Conservation (phyloP, 2,113 vertebrate species). For the Thamnophis sirtalis region DNA sequence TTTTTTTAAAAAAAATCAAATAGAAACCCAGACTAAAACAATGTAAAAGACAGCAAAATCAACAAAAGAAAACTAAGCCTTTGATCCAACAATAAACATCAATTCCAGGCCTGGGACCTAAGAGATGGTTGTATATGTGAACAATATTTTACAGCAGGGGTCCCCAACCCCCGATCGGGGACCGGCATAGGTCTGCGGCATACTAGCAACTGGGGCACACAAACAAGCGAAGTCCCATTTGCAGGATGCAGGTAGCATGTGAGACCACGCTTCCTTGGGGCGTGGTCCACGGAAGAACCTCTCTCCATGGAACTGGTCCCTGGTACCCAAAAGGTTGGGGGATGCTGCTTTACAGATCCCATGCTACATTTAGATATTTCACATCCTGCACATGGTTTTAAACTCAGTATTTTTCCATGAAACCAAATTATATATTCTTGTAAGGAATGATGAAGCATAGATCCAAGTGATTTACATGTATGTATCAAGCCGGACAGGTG, state of each 20-base stretch:
- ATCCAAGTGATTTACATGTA: background rate
- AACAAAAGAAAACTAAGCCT: background rate
- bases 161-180: too few species aligned
- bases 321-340: too few species aligned
- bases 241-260: too few species aligned
- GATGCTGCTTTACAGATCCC: background rate
- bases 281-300: too few species aligned
- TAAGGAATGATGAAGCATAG: background rate
- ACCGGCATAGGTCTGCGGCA: too few species aligned
- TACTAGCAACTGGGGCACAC: too few species aligned
- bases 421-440: background rate
- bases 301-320: too few species aligned
- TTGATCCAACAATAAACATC: background rate
- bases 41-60: background rate
- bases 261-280: too few species aligned
- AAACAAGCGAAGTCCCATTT: too few species aligned
- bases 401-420: background rate
- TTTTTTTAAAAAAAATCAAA: background rate
- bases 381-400: background rate
- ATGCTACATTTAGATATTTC: background rate
- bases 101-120: background rate
- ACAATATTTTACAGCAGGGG: too few species aligned
- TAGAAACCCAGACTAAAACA: background rate
- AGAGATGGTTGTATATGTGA: background rate
- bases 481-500: background rate